Base-by-base conservation (phyloP, 1,140 invertebrate genomes). In the Danaus melanippus region DNA sequence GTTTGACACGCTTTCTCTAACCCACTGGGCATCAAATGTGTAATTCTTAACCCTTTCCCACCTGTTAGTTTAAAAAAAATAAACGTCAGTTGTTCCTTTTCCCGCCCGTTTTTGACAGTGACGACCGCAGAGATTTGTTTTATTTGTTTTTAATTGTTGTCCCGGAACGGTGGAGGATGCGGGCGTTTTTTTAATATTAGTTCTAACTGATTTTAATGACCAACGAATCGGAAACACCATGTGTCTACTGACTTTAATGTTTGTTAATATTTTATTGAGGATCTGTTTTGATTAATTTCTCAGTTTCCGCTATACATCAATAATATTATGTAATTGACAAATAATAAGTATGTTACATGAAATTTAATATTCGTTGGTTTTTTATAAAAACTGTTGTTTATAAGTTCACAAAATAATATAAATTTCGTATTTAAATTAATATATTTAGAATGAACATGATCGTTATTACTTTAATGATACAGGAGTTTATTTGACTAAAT, bases 111-210 rank as follows among this genome's bases (percentile, higher is more conserved):
- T 69, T 62, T 68, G 71, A 67, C 68, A 67, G 58, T 65, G 68
- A 76, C 64, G 62, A 64, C 65, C 61, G 65, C 67, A 69, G 67
- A 71, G 80, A 83, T 85, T 84, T 83, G 79, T 85, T 85, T 85
- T 85, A 85, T 85, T 82, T 81, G 76, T 82, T 85, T 85, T 85
- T 85, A 85, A 85, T 85, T 85, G 77, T 85, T 68, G 60, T 69
- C 68, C 66, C 54, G 64, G 54, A 58, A 67, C 60, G 68, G 67
- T 66, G 66, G 70, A 67, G 66, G 69, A 67, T 70, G 69, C 51
- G 61, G 11, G 12, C 46, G 42, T 60, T 67, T 73, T 76, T 79
- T 74, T 67, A 56, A 15, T 15, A 15, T 15, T 64, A 56, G 62
- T 59, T 61, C 72, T 79, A 80, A 76, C 67, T 71, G 74, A 80